Evolutionary conservation across 2,797 vertebrate genomes (phyloP), one percentile per base, ranked within the genome.

Genomic region (Alosa sapidissima): DNA sequence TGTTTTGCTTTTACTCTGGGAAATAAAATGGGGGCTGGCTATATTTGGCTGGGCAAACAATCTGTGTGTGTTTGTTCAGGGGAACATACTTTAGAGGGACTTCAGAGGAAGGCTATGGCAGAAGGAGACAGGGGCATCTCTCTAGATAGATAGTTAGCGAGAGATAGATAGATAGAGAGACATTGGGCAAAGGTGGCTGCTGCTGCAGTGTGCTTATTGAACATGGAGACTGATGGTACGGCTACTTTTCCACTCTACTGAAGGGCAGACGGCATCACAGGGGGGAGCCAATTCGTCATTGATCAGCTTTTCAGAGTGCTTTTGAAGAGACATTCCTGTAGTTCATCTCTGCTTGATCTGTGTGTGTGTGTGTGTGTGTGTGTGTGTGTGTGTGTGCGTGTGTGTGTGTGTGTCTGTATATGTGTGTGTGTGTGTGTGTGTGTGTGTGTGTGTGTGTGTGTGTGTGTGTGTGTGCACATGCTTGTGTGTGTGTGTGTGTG

Each of bases 251-350:
- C 10, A 33, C 62, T 13, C 24, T 13, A 10, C 62, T 2, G 28
- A 11, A 65, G 62, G 62, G 62, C 62, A 65, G 62, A 33, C 28
- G 24, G 24, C 10, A 8, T 65, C 62, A 10, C 62, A 65, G 68
- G 36, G 16, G 5, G 11, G 10, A 75, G 33, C 68, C 33, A 75
- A 75, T 45, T 75, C 33, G 13, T 75, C 68, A 75, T 75, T 75
- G 68, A 75, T 75, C 68, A 75, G 68, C 68, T 75, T 36, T 75
- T 41, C 33, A 36, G 33, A 75, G 68, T 65, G 68, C 68, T 75
- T 75, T 75, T 75, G 14, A 75, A 75, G 68, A 19, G 68, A 75
- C 68, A 75, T 75, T 45, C 68, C 68, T 36, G 33, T 7, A 75
- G 68, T 75, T 75, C 68, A 75, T 75, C 68, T 75, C 36, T 28